phyloP scores from a whole-genome alignment of 2,797 vertebrate genomes.

The Crenichthys baileyi region DNA sequence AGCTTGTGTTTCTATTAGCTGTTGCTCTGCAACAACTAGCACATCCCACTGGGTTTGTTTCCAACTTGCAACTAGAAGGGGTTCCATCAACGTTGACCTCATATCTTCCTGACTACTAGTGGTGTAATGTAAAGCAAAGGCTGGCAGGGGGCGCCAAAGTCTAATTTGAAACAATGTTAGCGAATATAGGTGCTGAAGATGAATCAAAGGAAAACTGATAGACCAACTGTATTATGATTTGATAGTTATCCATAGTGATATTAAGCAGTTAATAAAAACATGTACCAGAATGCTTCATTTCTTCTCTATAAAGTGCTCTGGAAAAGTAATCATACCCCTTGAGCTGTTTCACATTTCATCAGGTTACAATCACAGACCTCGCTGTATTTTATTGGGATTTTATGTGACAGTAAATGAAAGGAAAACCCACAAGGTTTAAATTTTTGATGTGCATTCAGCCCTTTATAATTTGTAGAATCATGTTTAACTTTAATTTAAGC shows the following conservation, averaged over 20 bases:
- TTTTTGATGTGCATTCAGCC: not conserved
- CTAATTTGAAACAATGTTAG: not conserved
- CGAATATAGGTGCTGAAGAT: not conserved
- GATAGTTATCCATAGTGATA: too few species aligned
- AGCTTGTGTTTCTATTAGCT: too few species aligned
- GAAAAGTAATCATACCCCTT: not conserved
- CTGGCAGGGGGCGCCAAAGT: slow-evolving; percentile 66
- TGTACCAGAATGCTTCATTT: not conserved
- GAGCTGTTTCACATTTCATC: not conserved
- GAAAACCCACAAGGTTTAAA: not conserved
- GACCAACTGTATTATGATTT: not conserved
- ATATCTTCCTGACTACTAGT: not conserved
- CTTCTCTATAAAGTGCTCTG: not conserved
- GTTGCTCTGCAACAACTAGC: too few species aligned
- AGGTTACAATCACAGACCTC: not conserved
- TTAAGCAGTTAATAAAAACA: not conserved
- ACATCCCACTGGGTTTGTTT: too few species aligned
- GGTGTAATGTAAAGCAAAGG: slow-evolving; percentile 16
- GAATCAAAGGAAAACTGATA: not conserved
- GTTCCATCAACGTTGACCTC: too few species aligned
- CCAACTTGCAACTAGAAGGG: too few species aligned
- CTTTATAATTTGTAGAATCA: not conserved
- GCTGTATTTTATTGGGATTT: not conserved
- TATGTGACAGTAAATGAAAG: not conserved
- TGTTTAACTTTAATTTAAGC: not conserved